phyloP scores from a whole-genome alignment of 1,140 invertebrate genomes.

The Nebria ingens region DNA sequence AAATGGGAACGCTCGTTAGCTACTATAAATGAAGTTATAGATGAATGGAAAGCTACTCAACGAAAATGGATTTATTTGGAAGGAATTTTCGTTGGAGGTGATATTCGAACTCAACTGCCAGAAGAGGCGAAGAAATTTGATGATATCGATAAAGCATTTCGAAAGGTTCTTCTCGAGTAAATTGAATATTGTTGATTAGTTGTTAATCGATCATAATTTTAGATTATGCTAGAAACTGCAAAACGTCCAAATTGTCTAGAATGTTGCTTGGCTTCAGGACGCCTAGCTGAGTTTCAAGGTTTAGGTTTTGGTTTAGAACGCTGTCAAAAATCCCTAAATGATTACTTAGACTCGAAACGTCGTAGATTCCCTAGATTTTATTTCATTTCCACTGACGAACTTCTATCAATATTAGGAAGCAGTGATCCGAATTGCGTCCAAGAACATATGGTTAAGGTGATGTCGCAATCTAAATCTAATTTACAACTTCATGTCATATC shows the following conservation, averaged over 20 bases:
- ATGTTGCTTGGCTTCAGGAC: slow-evolving; percentile 59
- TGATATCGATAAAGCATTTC: slow-evolving; percentile 69
- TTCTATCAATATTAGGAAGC: slow-evolving; percentile 80
- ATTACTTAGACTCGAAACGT: slow-evolving; percentile 80
- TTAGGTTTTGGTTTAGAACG: slow-evolving; percentile 67
- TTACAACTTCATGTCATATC: slow-evolving; percentile 11
- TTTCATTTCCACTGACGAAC: slow-evolving; percentile 87
- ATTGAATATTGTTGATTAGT: too few species aligned
- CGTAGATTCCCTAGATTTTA: slow-evolving; percentile 82
- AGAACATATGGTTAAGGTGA: slow-evolving; percentile 82
- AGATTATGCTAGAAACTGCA: slow-evolving; percentile 74
- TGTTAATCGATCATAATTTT: slow-evolving; percentile 12
- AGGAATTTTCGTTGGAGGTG: slow-evolving; percentile 80
- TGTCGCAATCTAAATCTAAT: slow-evolving; percentile 9
- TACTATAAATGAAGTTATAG: slow-evolving; percentile 72
- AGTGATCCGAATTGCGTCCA: slow-evolving; percentile 69
- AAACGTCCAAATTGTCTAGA: slow-evolving; percentile 66
- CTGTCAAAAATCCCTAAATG: slow-evolving; percentile 83
- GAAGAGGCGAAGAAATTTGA: slow-evolving; percentile 85
- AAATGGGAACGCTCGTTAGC: slow-evolving; percentile 75
- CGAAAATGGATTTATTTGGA: slow-evolving; percentile 85
- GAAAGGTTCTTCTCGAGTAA: slow-evolving; percentile 39
- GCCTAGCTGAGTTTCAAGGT: slow-evolving; percentile 61
- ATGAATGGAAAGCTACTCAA: slow-evolving; percentile 75
- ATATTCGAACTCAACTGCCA: slow-evolving; percentile 73